A percentile compares a stretch with the other conserved stretches of the same genome.
phyloP scores from a whole-genome alignment of 2,888 invertebrate species.

The Zygaena filipendulae region DNA sequence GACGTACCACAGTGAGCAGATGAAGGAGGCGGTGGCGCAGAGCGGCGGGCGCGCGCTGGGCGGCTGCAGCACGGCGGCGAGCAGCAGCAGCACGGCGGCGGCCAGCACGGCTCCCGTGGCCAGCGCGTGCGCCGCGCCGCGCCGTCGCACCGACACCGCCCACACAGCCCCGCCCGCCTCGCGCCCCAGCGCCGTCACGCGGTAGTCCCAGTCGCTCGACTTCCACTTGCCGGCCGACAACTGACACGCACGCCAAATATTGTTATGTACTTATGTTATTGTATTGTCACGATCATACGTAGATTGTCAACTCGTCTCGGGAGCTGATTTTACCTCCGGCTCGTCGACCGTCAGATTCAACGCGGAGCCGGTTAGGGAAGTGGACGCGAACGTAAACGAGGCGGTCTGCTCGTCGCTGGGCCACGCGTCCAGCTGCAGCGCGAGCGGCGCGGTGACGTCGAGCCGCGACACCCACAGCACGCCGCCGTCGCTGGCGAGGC shows the following conservation, averaged over 20 bases:
- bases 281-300: no score
- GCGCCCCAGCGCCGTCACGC: constrained; percentile 20
- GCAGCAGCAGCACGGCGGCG: constrained; percentile 27
- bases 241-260: constrained; percentile 9
- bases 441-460: constrained; percentile 36
- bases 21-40: constrained; percentile 38
- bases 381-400: constrained; percentile 76
- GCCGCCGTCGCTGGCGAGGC: constrained; percentile 72
- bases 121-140: constrained; percentile 33
- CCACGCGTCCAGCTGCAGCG: constrained; percentile 71
- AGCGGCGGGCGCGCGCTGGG: constrained; percentile 32
- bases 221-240: constrained; percentile 34
- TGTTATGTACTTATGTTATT: no score
- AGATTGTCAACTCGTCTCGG: not conserved
- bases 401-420: constrained; percentile 80
- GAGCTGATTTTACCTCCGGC: constrained; percentile 22
- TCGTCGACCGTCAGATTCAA: constrained; percentile 42
- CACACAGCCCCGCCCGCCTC: constrained; percentile 18
- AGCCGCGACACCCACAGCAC: constrained; percentile 47
- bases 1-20: constrained; percentile 37
- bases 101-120: constrained; percentile 26
- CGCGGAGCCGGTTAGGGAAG: constrained; percentile 73
- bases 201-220: constrained; percentile 44
- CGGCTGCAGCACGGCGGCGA: constrained; percentile 30
- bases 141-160: constrained; percentile 26